Conservation (phyloP, 1,140 invertebrate genomes). For the Pseudoatta argentina region DNA sequence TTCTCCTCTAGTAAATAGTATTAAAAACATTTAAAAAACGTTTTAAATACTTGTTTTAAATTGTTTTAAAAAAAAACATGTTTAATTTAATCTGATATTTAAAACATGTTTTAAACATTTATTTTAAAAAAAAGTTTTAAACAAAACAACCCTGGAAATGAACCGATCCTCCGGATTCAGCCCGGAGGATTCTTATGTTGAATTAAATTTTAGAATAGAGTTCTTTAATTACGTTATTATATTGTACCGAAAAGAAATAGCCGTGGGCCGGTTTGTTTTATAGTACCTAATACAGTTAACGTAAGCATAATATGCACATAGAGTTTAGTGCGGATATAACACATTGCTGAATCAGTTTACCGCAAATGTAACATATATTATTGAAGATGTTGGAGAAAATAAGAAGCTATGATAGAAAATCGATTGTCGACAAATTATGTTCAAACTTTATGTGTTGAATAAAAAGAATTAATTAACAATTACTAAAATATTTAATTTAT, state of each 20-base stretch:
- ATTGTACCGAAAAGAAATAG: not conserved
- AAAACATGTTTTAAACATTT: too few species aligned
- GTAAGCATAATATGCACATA: not conserved
- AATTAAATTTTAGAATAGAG: not conserved
- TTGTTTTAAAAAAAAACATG: too few species aligned
- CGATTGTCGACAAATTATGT: not conserved
- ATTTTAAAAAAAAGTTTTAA: too few species aligned
- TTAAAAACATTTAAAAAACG: too few species aligned
- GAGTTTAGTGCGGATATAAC: not conserved
- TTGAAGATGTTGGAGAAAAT: not conserved
- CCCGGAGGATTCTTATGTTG: not conserved
- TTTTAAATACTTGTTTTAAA: too few species aligned
- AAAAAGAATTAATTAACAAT: not conserved
- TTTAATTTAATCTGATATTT: too few species aligned
- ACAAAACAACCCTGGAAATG: not conserved
- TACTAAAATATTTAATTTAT: too few species aligned
- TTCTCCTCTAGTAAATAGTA: too few species aligned
- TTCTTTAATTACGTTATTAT: constrained; percentile 26
- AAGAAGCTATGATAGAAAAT: not conserved
- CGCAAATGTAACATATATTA: not conserved
- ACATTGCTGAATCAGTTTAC: not conserved
- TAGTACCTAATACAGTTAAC: not conserved
- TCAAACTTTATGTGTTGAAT: not conserved
- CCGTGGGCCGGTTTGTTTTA: not conserved
- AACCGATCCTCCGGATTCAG: not conserved